Evolutionary conservation across 1,140 invertebrate species (phyloP).

Genomic region (Thaumatotibia leucotreta): DNA sequence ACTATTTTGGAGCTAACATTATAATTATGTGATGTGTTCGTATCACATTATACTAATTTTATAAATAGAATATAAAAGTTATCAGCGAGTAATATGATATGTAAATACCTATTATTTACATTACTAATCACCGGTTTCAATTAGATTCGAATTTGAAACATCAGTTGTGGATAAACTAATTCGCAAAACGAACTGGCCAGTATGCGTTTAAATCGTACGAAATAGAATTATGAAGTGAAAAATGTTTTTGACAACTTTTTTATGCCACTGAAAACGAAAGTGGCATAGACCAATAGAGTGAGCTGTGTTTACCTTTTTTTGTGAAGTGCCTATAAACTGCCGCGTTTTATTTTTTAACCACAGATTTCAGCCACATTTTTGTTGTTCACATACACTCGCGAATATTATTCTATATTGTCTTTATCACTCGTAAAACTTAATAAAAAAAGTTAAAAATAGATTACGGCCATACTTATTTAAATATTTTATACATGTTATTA

Average conservation of each 20-base stretch:
- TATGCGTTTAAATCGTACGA: not conserved
- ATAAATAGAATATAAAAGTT: no score
- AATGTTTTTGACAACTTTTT: not conserved
- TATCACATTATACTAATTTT: no score
- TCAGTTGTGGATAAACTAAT: not conserved
- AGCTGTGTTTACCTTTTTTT: not conserved
- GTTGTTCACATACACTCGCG: not conserved
- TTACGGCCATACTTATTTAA: not conserved
- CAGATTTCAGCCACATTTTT: not conserved
- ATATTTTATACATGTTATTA: not conserved
- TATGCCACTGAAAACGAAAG: not conserved
- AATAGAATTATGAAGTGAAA: not conserved
- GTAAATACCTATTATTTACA: no score
- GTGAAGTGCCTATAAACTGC: not conserved
- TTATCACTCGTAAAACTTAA: not conserved
- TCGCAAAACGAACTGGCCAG: not conserved
- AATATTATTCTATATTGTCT: not conserved
- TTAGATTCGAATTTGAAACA: not conserved
- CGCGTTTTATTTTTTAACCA: not conserved
- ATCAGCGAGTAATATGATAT: no score
- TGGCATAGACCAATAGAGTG: not conserved
- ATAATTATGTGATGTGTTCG: no score
- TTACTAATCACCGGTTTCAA: no score
- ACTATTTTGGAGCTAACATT: no score
- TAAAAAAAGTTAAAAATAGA: not conserved